These are phyloP conservation scores for Linepithema humile DNA, from an alignment of 1,140 invertebrate species.

Conservation along the genomic window DNA sequence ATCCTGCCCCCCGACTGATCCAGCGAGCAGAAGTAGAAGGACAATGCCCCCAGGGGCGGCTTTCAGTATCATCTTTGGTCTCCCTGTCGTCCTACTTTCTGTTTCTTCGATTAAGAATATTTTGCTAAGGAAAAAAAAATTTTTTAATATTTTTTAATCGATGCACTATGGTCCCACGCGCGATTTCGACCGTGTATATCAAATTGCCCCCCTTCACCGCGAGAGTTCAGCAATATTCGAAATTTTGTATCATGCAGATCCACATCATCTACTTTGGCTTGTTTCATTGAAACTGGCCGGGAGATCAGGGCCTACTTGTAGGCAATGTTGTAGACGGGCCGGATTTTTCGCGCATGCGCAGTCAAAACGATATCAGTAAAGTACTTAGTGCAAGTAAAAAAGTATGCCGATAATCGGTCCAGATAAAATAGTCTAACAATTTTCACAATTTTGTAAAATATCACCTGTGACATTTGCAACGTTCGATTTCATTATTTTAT, in stretches of 20 bases:
- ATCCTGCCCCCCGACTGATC: slow-evolving; percentile 85
- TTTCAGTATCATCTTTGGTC: slow-evolving; percentile 69
- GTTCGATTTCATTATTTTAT: no score
- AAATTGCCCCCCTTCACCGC: slow-evolving; percentile 75
- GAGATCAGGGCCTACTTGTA: slow-evolving; percentile 75
- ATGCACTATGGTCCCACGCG: slow-evolving; percentile 45
- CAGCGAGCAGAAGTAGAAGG: slow-evolving; percentile 67
- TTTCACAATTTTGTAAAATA: no score
- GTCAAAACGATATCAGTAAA: no score
- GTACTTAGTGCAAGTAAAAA: no score
- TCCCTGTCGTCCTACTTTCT: slow-evolving; percentile 30
- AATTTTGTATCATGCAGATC: slow-evolving; percentile 71
- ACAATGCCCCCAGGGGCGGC: slow-evolving; percentile 60
- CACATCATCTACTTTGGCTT: slow-evolving; percentile 75
- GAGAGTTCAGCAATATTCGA: slow-evolving; percentile 74
- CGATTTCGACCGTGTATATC: slow-evolving; percentile 64
- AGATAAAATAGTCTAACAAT: no score
- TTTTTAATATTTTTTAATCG: no score
- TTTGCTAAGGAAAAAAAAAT: slow-evolving; percentile 1
- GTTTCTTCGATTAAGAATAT: not conserved
- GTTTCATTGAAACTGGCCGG: slow-evolving; percentile 67
- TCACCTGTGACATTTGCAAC: no score
- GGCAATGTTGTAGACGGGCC: no score
- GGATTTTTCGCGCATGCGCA: no score
- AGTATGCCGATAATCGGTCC: no score